phyloP scores from a whole-genome alignment of 2,797 vertebrate species.

The Lates japonicus region DNA sequence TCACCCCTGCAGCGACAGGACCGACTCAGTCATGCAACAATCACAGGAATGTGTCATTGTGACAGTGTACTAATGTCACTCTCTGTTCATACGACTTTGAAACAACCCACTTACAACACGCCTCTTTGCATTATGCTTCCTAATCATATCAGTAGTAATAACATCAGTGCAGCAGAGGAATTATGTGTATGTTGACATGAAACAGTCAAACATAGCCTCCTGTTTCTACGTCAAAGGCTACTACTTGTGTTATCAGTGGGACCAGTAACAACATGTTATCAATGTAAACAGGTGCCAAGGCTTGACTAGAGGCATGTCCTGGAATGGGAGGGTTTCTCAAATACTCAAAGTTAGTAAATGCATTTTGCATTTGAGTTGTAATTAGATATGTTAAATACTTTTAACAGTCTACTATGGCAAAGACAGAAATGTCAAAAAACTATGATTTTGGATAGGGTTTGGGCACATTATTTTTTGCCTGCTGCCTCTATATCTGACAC shows the following conservation, averaged over 20 bases:
- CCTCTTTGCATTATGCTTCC: neutral
- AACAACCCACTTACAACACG: neutral
- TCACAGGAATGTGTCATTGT: neutral
- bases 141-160: neutral
- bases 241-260: constrained; percentile 14
- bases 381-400: neutral
- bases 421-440: neutral
- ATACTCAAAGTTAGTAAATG: rapidly evolving
- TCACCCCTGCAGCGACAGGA: neutral
- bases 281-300: constrained; percentile 8
- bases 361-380: rapidly evolving
- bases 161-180: neutral
- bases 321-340: neutral
- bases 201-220: neutral
- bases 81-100: neutral
- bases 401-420: rapidly evolving
- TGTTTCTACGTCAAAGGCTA: neutral
- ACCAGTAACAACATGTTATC: constrained; percentile 13
- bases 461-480: neutral
- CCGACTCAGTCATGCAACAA: neutral
- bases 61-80: neutral
- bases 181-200: neutral
- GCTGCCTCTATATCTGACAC: constrained; percentile 62
- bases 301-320: neutral
- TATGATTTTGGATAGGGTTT: neutral